Percentiles rank a stretch among this genome's conserved stretches.
Evolutionary conservation across 2,888 invertebrate genomes (phyloP).

Genomic region (Dryobota labecula): DNA sequence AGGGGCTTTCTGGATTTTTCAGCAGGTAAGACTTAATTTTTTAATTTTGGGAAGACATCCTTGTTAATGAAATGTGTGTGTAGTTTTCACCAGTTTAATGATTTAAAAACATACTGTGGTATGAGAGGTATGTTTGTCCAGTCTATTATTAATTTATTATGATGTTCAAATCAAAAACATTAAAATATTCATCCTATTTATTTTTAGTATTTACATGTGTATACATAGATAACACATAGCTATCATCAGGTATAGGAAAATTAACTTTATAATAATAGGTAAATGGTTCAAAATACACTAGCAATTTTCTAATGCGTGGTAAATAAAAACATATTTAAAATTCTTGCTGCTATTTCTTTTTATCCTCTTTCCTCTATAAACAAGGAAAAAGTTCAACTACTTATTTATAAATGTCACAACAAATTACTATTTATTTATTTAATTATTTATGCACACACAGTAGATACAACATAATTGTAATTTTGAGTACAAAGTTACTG

Average conservation of each 20-base stretch:
- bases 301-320: not conserved
- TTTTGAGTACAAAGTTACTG: no score
- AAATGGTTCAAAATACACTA: constrained; percentile 19
- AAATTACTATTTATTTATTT: no score
- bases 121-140: not conserved
- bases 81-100: constrained; percentile 13
- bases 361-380: not conserved
- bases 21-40: constrained; percentile 87
- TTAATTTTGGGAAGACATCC: not conserved
- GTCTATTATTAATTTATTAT: constrained; percentile 19
- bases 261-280: not conserved
- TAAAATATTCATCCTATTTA: constrained; percentile 29
- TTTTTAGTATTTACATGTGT: constrained; percentile 7
- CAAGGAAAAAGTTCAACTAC: not conserved
- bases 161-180: constrained; percentile 17
- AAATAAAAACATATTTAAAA: not conserved
- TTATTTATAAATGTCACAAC: not conserved
- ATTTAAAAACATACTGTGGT: not conserved
- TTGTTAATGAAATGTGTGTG: not conserved
- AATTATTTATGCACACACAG: no score
- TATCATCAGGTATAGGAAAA: not conserved
- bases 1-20: constrained; percentile 91
- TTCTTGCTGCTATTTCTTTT: not conserved
- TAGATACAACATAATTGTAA: no score
- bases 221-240: constrained; percentile 8